Conservation (phyloP, 2,113 vertebrate genomes). For the Formicarius rufipectus region DNA sequence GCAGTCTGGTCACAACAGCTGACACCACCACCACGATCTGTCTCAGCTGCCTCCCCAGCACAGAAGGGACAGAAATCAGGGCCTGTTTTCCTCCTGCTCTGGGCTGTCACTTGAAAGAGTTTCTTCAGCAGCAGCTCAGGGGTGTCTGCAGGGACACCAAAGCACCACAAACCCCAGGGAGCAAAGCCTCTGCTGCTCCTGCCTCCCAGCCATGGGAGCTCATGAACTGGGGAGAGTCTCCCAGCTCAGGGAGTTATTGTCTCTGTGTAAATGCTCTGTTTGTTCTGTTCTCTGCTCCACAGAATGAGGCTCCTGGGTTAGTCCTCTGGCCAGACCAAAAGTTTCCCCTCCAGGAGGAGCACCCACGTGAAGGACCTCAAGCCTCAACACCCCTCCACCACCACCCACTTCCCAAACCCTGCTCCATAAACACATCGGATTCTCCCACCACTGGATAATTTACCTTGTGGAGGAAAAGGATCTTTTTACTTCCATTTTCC, state of each 20-base stretch:
- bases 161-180: neutral
- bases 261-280: neutral
- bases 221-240: neutral
- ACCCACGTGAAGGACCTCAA: neutral
- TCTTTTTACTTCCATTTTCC: neutral
- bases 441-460: neutral
- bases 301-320: neutral
- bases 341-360: neutral
- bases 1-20: neutral
- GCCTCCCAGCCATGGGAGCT: neutral
- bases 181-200: neutral
- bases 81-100: neutral
- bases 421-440: neutral
- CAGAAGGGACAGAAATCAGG: neutral
- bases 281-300: neutral
- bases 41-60: neutral
- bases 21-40: neutral
- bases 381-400: neutral
- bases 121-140: neutral
- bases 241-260: neutral
- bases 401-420: neutral
- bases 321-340: neutral
- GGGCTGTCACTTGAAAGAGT: neutral
- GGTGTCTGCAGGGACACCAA: neutral
- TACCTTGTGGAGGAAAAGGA: neutral